Evolutionary conservation across 2,113 vertebrate species (phyloP), one percentile per base, ranked within the genome.

Genomic region (Acanthisitta chloris): DNA sequence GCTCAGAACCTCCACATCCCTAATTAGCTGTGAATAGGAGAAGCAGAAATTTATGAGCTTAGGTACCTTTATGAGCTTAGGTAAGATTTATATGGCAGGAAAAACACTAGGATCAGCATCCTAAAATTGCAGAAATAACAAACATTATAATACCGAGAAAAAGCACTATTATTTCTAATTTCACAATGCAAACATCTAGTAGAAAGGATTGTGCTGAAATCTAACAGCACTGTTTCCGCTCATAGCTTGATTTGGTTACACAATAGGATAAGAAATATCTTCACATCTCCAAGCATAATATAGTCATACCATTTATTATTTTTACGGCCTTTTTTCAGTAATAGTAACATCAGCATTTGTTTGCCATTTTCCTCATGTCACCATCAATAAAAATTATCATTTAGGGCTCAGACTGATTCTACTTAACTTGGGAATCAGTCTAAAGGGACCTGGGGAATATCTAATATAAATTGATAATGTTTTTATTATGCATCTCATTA

Each of bases 341-440:
- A 88, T 19, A 73, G 25, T 40, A 96, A 92, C 12, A 80, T 77
- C 84, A 93, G 70, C 73, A 87, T 84, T 95, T 89, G 81, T 96
- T 97, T 96, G 61, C 74, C 96, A 95, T 97, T 97, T 98, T 98
- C 57, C 73, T 93, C n/a, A 86, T 91, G 82, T 89, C 62, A 3
- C 66, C 92, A 98, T 98, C 94, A 97, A 97, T 97, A 97, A 97
- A 98, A 98, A 96, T 96, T 97, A 98, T 31, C 54, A 94, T 96
- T 88, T 97, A 92, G 70, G 79, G 71, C 85, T 97, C 88, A 97
- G 74, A 87, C 36, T 34, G 46, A 93, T 94, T 92, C 38, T 96
- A 79, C 79, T 96, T 86, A 95, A 80, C 93, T 96, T 94, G 94
- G 81, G 64, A 97, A 97, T 96, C 90, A 87, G 84, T 77, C 69